Evolutionary conservation across 1,140 invertebrate genomes (phyloP).

Genomic region (Zaprionus lachaisei): DNA sequence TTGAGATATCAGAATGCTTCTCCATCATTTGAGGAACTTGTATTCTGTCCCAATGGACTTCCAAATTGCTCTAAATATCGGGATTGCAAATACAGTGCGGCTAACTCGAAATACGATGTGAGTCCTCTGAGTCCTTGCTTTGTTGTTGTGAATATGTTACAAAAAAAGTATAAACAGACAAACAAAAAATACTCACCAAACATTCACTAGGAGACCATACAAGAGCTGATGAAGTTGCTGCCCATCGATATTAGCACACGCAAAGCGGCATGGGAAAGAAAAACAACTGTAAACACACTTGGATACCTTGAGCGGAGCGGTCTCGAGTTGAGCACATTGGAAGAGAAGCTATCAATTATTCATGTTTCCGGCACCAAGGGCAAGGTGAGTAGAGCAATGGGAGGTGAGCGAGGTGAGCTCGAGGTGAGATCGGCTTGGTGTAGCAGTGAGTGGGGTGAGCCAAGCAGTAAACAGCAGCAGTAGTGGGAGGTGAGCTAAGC

Average conservation of each 20-base stretch:
- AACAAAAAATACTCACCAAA: neutral
- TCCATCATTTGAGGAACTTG: constrained; percentile 40
- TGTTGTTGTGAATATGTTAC: neutral
- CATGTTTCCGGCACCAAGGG: constrained; percentile 99
- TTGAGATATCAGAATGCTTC: neutral
- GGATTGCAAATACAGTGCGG: constrained; percentile 2
- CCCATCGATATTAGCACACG: constrained; percentile 88
- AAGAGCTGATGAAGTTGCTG: constrained; percentile 89
- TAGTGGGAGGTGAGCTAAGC: too few species aligned
- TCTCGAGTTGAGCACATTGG: constrained; percentile 87
- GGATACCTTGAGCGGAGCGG: constrained; percentile 88
- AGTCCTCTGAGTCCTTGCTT: neutral
- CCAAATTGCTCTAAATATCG: neutral
- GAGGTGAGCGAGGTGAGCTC: neutral
- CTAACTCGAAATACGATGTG: constrained; percentile 30
- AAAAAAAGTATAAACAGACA: neutral
- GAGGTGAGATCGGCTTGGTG: neutral
- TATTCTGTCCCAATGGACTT: constrained; percentile 38
- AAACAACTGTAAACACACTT: constrained; percentile 84
- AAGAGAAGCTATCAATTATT: constrained; percentile 90
- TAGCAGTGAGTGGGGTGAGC: neutral
- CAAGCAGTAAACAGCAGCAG: too few species aligned
- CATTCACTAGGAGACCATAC: constrained; percentile 87
- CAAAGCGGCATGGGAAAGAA: constrained; percentile 84
- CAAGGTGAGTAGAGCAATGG: constrained; percentile 85